Percentiles rank a stretch among this genome's conserved stretches.
Conservation (phyloP, 2,888 invertebrate species). For the Nomada fucata region DNA sequence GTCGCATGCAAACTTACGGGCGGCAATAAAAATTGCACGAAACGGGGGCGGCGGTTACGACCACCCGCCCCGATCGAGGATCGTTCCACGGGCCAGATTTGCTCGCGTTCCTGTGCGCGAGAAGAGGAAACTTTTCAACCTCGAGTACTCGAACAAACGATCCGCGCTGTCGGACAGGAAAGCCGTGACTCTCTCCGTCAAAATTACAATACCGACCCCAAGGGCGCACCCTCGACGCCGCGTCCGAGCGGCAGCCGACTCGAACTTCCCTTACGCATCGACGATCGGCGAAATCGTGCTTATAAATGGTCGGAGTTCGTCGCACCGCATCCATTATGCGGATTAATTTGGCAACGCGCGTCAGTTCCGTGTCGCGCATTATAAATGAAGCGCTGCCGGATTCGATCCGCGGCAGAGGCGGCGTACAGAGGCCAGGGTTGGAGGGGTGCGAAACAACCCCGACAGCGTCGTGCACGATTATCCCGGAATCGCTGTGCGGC, state of each 20-base stretch:
- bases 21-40: constrained; percentile 8
- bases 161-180: too few relatives aligned
- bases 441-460: constrained; percentile 21
- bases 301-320: neutral
- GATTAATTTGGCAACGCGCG: constrained; percentile 44
- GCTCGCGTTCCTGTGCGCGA: neutral
- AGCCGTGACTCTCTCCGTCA: too few relatives aligned
- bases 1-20: neutral
- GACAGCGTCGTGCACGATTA: constrained; percentile 48
- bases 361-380: constrained; percentile 2
- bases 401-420: neutral
- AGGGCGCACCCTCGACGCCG: neutral
- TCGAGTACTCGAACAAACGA: neutral
- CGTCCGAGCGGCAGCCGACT: fast-evolving
- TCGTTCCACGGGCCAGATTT: neutral
- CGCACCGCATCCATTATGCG: constrained; percentile 43
- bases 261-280: constrained; percentile 1
- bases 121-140: neutral
- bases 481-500: constrained; percentile 38
- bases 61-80: neutral
- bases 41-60: neutral
- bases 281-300: constrained; percentile 8
- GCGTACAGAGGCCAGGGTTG: too few relatives aligned
- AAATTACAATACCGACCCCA: neutral
- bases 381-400: constrained; percentile 8